Conservation (phyloP, 1,140 invertebrate genomes). For the Leptinotarsa defecta region DNA sequence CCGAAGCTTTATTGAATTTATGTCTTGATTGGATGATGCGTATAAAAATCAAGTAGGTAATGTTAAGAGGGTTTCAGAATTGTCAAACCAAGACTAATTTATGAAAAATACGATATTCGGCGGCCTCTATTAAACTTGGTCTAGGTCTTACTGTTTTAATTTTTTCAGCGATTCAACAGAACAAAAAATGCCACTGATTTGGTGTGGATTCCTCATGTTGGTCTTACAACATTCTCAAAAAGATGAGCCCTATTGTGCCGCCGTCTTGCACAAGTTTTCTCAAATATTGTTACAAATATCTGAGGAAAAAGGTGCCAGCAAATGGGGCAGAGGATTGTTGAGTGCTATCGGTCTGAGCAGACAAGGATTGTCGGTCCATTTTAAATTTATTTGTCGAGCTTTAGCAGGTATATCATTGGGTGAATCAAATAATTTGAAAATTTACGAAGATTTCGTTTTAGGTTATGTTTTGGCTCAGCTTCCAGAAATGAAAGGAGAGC, state of each 20-base stretch:
- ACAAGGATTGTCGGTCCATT: slow-evolving; percentile 44
- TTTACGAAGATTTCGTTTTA: slow-evolving; percentile 36
- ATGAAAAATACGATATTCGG: no score
- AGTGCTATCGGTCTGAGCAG: slow-evolving; percentile 52
- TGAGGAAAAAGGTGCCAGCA: slow-evolving; percentile 44
- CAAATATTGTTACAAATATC: slow-evolving; percentile 45
- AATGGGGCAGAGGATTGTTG: slow-evolving; percentile 50
- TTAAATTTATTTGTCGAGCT: slow-evolving; percentile 45
- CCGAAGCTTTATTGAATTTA: slow-evolving; percentile 42
- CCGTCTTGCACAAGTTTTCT: slow-evolving; percentile 49
- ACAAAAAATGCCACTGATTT: slow-evolving; percentile 51
- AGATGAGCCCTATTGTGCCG: slow-evolving; percentile 44
- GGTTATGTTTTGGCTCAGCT: slow-evolving; percentile 54
- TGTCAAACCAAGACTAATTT: no score
- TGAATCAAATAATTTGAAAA: background rate
- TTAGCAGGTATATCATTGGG: slow-evolving; percentile 27
- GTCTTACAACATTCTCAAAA: slow-evolving; percentile 41
- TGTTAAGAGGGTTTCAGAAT: no score
- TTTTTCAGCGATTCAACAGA: slow-evolving; percentile 46
- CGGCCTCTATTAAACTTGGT: no score
- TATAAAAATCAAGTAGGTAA: slow-evolving; percentile 51
- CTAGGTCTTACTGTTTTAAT: background rate
- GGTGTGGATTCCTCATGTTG: slow-evolving; percentile 48
- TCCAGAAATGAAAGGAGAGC: slow-evolving; percentile 52
- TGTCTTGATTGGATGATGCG: slow-evolving; percentile 48